Conservation (phyloP, 2,113 vertebrate genomes). For the Entomyzon cyanotis region DNA sequence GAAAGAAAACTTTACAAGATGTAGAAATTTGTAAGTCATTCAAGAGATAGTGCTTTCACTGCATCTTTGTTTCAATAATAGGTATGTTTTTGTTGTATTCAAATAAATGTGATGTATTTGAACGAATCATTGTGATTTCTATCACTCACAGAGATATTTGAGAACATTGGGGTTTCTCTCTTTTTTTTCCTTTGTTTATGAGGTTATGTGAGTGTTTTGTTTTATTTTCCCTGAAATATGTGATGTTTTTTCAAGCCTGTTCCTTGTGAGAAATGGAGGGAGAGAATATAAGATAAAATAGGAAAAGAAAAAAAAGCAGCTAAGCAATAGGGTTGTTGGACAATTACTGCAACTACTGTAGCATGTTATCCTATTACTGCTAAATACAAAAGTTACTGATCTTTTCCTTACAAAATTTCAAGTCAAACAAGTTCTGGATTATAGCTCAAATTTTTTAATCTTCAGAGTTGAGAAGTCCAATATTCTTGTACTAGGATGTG, state of each 20-base stretch:
- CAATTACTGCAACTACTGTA: constrained; percentile 38
- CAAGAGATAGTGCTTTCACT: neutral
- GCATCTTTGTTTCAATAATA: neutral
- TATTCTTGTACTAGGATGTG: neutral
- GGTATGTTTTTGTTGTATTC: neutral
- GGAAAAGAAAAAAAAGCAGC: neutral
- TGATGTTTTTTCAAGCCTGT: neutral
- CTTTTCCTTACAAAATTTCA: constrained; percentile 48
- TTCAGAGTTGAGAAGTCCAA: neutral
- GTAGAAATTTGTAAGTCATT: neutral
- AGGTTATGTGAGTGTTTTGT: neutral
- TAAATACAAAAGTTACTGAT: constrained; percentile 33
- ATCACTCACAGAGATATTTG: neutral
- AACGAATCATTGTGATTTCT: neutral
- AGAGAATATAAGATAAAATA: neutral
- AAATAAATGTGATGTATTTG: neutral
- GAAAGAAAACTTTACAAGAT: neutral
- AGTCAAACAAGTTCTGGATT: constrained; percentile 62
- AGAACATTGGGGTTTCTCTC: neutral
- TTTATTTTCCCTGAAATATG: neutral
- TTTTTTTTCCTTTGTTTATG: neutral
- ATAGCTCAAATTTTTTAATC: constrained; percentile 52
- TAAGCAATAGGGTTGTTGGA: neutral
- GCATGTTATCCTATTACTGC: constrained; percentile 55
- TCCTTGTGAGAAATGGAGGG: neutral